These are phyloP conservation scores for Incurvaria masculella DNA, from an alignment of 2,888 invertebrate species.

Conservation along the genomic window DNA sequence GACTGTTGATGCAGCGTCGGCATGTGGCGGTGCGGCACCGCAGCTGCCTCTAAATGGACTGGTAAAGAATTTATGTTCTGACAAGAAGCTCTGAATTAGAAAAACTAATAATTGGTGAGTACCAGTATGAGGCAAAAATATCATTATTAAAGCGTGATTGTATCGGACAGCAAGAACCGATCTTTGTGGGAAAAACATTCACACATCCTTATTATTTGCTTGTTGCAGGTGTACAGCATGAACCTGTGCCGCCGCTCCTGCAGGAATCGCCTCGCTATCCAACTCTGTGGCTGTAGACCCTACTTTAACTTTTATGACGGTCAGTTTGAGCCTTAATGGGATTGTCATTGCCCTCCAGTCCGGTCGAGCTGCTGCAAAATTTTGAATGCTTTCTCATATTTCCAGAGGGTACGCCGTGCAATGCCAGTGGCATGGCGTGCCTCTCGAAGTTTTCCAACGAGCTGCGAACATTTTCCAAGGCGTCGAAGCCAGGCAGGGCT, in stretches of 20 bases:
- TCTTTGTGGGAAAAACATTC: too few species aligned
- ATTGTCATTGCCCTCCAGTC: too few species aligned
- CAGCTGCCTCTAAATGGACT: conserved; percentile 52
- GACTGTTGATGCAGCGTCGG: conserved; percentile 41
- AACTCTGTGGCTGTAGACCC: conserved; percentile 57
- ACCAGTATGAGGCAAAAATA: too few species aligned
- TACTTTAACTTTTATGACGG: conserved; percentile 59
- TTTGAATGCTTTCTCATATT: too few species aligned
- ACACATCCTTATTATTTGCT: too few species aligned
- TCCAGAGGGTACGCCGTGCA: conserved; percentile 46
- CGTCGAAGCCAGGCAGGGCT: not conserved
- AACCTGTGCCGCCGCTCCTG: conserved; percentile 57
- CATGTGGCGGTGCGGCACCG: conserved; percentile 41
- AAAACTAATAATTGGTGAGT: too few species aligned
- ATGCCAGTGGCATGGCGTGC: conserved; percentile 51
- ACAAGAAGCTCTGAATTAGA: too few species aligned
- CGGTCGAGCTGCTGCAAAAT: too few species aligned
- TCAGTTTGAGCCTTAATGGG: too few species aligned
- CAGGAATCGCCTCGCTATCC: conserved; percentile 43
- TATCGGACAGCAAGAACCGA: too few species aligned
- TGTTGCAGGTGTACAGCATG: conserved; percentile 53
- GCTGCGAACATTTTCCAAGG: conserved; percentile 22
- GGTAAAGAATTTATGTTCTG: too few species aligned
- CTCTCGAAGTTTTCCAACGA: conserved; percentile 31
- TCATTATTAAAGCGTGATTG: too few species aligned